A percentile compares a stretch with the other conserved stretches of the same genome.
These are phyloP conservation scores for Thalassarche chlororhynchos DNA, from an alignment of 2,113 vertebrate genomes.

Conservation along the genomic window DNA sequence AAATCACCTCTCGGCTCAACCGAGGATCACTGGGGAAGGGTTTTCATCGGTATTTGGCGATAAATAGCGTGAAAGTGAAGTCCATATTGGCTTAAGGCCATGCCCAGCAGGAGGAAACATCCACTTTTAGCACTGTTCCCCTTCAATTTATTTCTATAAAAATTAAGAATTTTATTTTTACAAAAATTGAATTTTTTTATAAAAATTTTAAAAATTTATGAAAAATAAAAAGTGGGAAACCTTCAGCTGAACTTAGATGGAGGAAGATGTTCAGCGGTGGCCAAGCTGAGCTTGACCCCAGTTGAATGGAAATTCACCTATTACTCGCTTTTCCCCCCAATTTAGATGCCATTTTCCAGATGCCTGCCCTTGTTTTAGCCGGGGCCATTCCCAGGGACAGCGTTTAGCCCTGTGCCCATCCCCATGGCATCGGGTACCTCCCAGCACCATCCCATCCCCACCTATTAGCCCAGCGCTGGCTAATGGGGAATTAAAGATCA, in stretches of 20 bases:
- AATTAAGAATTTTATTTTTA: neutral
- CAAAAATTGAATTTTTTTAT: neutral
- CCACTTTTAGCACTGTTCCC: neutral
- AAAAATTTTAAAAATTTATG: too few species aligned
- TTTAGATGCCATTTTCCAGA: neutral
- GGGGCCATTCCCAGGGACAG: neutral
- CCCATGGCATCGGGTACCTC: accelerated
- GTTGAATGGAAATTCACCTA: neutral
- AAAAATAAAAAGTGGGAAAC: neutral
- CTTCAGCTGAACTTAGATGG: neutral
- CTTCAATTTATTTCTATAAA: neutral
- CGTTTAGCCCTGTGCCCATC: neutral
- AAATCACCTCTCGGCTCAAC: neutral
- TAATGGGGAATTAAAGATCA: neutral
- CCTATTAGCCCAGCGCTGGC: accelerated
- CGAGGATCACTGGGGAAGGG: neutral
- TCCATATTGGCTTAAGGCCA: neutral
- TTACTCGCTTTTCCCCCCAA: accelerated
- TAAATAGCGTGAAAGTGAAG: neutral
- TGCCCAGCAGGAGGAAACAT: neutral
- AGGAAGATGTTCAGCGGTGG: accelerated
- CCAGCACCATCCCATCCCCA: neutral
- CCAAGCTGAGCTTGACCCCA: neutral
- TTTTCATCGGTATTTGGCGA: neutral
- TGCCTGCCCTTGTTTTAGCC: neutral